A percentile compares a stretch with the other conserved stretches of the same genome.
phyloP scores from a whole-genome alignment of 1,140 invertebrate species.

The Caenorhabditis remanei region DNA sequence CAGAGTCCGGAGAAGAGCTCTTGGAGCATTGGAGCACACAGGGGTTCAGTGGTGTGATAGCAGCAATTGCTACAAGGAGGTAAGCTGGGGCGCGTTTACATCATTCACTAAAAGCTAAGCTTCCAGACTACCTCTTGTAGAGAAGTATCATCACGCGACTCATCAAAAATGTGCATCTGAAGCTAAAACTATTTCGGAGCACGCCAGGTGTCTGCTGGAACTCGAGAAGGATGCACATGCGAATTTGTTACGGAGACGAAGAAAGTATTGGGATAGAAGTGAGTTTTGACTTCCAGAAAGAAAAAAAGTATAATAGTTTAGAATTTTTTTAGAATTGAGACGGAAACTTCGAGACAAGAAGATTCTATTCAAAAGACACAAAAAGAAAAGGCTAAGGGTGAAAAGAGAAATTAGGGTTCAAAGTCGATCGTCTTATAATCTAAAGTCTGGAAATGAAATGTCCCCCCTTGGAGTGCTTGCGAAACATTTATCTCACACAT shows the following conservation, averaged over 20 bases:
- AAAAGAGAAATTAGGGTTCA: constrained; percentile 24
- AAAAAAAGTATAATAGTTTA: neutral
- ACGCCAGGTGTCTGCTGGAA: constrained; percentile 57
- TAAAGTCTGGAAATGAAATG: constrained; percentile 28
- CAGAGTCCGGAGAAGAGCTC: constrained; percentile 52
- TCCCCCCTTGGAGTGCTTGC: constrained; percentile 56
- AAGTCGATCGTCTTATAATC: neutral
- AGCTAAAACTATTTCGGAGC: constrained; percentile 55
- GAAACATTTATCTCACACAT: constrained; percentile 59
- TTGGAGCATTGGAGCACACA: constrained; percentile 61
- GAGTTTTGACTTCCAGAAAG: neutral
- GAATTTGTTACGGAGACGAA: constrained; percentile 7
- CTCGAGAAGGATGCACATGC: neutral
- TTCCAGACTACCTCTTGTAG: constrained; percentile 46
- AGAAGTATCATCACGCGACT: neutral
- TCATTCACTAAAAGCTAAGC: neutral
- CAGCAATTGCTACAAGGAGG: constrained; percentile 58
- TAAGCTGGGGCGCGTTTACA: neutral
- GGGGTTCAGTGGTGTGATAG: constrained; percentile 57
- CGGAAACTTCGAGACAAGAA: constrained; percentile 9
- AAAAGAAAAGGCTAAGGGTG: neutral
- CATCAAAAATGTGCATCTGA: constrained; percentile 60
- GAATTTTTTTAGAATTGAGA: constrained; percentile 4
- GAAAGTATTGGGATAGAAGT: constrained; percentile 25
- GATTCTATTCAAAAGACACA: neutral